A percentile compares a stretch with the other conserved stretches of the same genome.
Evolutionary conservation across 1,140 invertebrate species (phyloP).

Genomic region (Pollicipes pollicipes): DNA sequence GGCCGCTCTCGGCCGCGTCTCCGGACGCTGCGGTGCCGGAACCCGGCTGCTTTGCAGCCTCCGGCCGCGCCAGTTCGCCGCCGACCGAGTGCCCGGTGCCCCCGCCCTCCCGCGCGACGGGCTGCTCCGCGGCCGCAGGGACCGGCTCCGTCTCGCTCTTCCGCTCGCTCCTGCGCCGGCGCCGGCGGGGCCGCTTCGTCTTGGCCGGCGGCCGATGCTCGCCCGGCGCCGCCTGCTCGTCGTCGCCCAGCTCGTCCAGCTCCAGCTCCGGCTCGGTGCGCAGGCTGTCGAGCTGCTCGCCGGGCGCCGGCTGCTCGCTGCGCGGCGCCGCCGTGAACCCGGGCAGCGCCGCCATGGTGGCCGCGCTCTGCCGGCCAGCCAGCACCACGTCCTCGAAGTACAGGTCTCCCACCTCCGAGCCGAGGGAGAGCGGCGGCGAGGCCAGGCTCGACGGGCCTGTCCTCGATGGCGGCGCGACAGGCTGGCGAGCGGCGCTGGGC

Average conservation of each 20-base stretch:
- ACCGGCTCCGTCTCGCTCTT: no score
- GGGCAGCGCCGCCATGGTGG: neutral
- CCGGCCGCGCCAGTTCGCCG: no score
- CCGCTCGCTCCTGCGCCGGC: slow-evolving; percentile 19
- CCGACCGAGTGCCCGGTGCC: no score
- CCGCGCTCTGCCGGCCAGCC: neutral
- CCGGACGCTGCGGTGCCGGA: no score
- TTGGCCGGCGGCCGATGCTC: no score
- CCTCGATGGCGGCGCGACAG: no score
- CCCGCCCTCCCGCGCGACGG: no score
- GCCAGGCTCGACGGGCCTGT: no score
- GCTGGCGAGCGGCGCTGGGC: no score
- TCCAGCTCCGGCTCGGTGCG: slow-evolving; percentile 11
- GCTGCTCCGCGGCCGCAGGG: no score
- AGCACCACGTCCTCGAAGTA: neutral
- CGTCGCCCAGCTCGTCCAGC: slow-evolving; percentile 12
- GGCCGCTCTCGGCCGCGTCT: no score
- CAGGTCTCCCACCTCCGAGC: neutral
- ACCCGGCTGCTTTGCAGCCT: no score
- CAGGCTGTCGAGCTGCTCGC: neutral
- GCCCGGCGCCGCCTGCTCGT: neutral
- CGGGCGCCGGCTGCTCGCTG: neutral
- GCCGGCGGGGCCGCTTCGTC: neutral
- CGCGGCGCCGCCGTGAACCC: neutral
- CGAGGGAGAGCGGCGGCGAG: neutral